Conservation (phyloP, 2,888 invertebrate genomes). For the Pandemis heparana region DNA sequence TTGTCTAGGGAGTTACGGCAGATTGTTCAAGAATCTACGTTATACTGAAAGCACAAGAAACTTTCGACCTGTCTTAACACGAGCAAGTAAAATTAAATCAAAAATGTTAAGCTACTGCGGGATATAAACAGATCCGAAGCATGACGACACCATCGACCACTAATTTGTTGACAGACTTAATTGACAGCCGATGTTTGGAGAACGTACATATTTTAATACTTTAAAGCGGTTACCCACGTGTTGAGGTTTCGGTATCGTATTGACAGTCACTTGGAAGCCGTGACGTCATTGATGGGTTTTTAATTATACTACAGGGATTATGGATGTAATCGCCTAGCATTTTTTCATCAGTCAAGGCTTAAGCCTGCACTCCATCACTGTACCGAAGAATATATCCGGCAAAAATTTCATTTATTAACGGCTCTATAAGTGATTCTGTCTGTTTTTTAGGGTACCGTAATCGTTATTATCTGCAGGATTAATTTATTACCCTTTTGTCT, state of each 20-base stretch:
- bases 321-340: conserved; percentile 5
- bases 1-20: too few relatives aligned
- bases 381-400: not conserved
- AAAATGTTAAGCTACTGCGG: not conserved
- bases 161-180: conserved; percentile 56
- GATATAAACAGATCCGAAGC: conserved; percentile 40
- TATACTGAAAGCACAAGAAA: too few relatives aligned
- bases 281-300: conserved; percentile 23
- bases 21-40: too few relatives aligned
- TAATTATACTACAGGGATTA: conserved; percentile 6
- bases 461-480: too few relatives aligned
- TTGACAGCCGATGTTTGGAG: conserved; percentile 44
- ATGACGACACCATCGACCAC: conserved; percentile 45
- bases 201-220: conserved; percentile 41
- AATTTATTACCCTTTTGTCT: too few relatives aligned
- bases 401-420: not conserved
- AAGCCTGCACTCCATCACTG: conserved; percentile 13
- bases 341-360: conserved; percentile 23
- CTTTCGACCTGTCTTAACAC: not conserved
- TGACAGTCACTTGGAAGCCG: not conserved
- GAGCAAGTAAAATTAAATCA: not conserved
- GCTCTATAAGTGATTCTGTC: not conserved
- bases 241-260: not conserved
- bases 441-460: not conserved
- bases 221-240: conserved; percentile 8